Conservation (phyloP, 2,113 vertebrate species). For the Pteropus alecto region DNA sequence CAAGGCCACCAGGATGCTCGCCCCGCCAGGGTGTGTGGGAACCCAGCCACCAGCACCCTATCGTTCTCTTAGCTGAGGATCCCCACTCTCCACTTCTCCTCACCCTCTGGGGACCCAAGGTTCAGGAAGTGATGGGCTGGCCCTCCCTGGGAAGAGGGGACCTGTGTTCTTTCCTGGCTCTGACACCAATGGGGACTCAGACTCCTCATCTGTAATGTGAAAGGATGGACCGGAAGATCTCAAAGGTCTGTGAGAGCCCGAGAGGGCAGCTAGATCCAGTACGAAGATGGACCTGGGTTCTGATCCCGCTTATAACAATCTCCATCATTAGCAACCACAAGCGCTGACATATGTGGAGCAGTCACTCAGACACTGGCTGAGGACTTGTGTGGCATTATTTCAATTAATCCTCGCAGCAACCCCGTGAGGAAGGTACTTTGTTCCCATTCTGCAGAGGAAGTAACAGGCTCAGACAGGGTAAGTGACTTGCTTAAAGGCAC, state of each 20-base stretch:
- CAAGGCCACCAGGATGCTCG: not conserved
- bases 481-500: not conserved
- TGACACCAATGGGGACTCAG: not conserved
- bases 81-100: not conserved
- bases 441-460: not conserved
- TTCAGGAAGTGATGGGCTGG: not conserved
- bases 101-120: not conserved
- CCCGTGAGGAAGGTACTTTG: not conserved
- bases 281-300: not conserved
- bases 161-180: not conserved
- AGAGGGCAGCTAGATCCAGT: not conserved
- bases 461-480: not conserved
- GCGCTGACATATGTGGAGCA: not conserved
- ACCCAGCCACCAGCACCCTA: not conserved
- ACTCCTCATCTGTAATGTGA: not conserved
- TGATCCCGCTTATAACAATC: not conserved
- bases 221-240: not conserved
- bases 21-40: not conserved
- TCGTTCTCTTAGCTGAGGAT: not conserved
- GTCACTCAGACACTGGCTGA: too few relatives aligned
- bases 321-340: not conserved
- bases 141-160: not conserved
- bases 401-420: not conserved
- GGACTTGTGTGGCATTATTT: not conserved
- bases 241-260: not conserved